Percentiles rank a stretch among this genome's conserved stretches.
Conservation (phyloP, 2,113 vertebrate species). For the Cyprinus carpio region DNA sequence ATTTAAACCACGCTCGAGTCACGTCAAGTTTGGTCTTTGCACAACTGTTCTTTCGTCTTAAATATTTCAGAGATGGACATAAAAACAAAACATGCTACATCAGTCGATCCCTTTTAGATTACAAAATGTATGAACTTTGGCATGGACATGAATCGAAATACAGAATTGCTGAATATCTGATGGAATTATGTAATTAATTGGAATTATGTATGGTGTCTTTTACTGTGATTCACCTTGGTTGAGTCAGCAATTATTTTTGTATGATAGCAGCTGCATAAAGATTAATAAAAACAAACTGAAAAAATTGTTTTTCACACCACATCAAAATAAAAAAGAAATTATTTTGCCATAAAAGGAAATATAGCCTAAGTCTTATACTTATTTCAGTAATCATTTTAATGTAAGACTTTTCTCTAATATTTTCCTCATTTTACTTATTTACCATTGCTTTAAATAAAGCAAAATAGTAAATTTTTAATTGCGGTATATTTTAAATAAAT, state of each 20-base stretch:
- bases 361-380: too few relatives aligned
- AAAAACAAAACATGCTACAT: conserved; percentile 6
- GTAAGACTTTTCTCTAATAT: too few relatives aligned
- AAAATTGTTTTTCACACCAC: neutral
- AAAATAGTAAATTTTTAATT: too few relatives aligned
- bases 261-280: neutral
- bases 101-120: neutral
- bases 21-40: conserved; percentile 24
- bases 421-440: too few relatives aligned
- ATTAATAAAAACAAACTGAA: neutral
- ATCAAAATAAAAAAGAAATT: neutral
- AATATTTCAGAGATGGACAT: conserved; percentile 19
- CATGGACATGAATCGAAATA: conserved; percentile 13
- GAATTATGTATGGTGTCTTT: neutral
- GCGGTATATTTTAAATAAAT: too few relatives aligned
- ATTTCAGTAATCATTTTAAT: too few relatives aligned
- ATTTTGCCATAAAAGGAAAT: too few relatives aligned
- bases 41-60: conserved; percentile 29
- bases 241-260: neutral
- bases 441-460: too few relatives aligned
- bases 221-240: conserved; percentile 16
- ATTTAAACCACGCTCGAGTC: conserved; percentile 36
- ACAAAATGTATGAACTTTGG: neutral
- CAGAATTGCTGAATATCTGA: neutral
- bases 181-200: neutral